Evolutionary conservation across 2,888 invertebrate genomes (phyloP), one percentile per base, ranked within the genome.

Genomic region (Luperina testacea): DNA sequence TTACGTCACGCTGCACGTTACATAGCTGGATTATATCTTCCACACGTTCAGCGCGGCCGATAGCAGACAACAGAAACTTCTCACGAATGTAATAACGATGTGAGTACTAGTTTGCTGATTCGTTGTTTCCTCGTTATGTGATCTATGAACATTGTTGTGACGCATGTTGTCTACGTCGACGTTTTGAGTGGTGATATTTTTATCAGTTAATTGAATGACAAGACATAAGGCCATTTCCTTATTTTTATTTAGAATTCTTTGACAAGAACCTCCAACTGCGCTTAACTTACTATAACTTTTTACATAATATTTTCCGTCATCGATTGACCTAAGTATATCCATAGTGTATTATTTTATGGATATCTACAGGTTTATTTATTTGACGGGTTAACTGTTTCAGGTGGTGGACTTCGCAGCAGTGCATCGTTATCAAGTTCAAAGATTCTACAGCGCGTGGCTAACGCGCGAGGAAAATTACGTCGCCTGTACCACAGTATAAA

Each of bases 1-100:
- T 95, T 95, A 94, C 94, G 92, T 94, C 92, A 94, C 87, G 88
- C 81, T 90, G 91, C 91, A 91, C 83, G 88, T 94, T 93, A 92
- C 92, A 92, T 91, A 90, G 92, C 82, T 90, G 90, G 90, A 93
- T 94, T 93, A 93, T 92, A 93, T 92, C 91, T 90, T 91, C 92
- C 89, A 89, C 84, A 90, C 90, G 86, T 83, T 87, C 82, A 78
- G 75, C 67, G 82, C 73, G 85, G 79, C 78, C 87, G 88, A 89
- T 89, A 88, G 88, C 85, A 6, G 38, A 32, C 32, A 32, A 32
- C 38, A 80, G 77, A 82, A 89, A 85, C 85, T 88, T 88, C 87
- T 83, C 82, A 83, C 82, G 78, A 82, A 83, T 81, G 75, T 80
- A 80, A 80, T 84, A 73, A 78, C 77, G 75, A 83, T 80, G 84